Conservation (phyloP, 2,113 vertebrate species). For the Podilymbus podiceps region DNA sequence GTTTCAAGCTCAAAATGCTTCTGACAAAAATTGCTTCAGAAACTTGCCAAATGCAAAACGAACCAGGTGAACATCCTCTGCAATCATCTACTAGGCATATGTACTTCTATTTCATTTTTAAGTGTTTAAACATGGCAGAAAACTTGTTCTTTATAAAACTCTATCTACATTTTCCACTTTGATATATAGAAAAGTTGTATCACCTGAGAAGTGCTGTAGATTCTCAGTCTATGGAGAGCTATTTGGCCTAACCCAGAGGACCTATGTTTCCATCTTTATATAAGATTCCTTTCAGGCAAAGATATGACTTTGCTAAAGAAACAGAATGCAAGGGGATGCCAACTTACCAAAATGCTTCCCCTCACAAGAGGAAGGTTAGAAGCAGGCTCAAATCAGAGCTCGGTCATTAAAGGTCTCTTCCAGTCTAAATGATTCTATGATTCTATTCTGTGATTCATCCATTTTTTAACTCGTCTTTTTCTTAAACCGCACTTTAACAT, state of each 20-base stretch:
- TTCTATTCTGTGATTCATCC: too few species aligned
- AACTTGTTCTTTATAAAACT: neutral
- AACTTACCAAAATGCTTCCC: neutral
- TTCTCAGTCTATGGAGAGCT: too few species aligned
- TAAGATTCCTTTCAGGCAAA: neutral
- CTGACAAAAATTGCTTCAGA: neutral
- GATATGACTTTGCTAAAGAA: neutral
- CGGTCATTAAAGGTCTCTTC: neutral
- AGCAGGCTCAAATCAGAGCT: neutral
- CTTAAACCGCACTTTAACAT: neutral
- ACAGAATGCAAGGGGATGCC: neutral
- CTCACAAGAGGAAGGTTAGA: neutral
- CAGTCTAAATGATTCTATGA: too few species aligned
- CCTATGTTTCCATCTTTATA: neutral
- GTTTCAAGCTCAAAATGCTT: neutral
- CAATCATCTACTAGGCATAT: neutral
- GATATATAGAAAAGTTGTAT: neutral
- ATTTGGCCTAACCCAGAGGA: neutral
- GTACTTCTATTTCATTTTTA: neutral
- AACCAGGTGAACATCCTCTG: neutral
- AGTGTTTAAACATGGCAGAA: neutral
- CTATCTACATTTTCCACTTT: neutral
- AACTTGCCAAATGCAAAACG: neutral
- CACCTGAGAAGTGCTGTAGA: neutral
- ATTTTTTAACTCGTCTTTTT: neutral